phyloP scores from a whole-genome alignment of 2,113 vertebrate species.

The Stigmatopora nigra region DNA sequence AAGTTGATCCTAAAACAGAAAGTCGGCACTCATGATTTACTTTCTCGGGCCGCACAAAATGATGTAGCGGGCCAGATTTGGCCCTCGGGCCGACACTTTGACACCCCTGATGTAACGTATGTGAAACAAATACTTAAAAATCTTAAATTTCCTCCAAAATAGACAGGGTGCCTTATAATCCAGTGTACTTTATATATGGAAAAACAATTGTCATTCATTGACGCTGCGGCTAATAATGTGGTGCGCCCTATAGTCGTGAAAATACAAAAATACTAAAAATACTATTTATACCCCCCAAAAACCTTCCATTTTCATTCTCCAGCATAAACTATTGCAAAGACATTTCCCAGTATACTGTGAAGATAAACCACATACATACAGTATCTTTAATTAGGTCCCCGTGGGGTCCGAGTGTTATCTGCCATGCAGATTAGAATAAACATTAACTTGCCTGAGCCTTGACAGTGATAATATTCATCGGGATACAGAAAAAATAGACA shows the following conservation, averaged over 20 bases:
- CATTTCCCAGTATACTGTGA: constrained; percentile 36
- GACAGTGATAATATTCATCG: constrained; percentile 44
- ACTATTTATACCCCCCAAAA: constrained; percentile 9
- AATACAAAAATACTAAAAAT: constrained; percentile 8
- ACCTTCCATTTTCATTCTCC: constrained; percentile 24
- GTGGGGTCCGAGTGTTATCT: constrained; percentile 61
- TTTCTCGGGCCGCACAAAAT: no score
- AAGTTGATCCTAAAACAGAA: no score
- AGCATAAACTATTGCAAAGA: constrained; percentile 41
- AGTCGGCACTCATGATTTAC: no score
- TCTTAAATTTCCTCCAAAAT: no score
- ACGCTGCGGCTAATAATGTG: no score
- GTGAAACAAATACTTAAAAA: no score
- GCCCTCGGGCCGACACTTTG: no score
- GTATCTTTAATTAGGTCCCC: constrained; percentile 73
- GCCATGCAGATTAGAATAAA: constrained; percentile 66
- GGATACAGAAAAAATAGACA: constrained; percentile 16
- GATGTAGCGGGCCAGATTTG: no score
- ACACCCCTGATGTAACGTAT: no score
- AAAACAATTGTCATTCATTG: no score
- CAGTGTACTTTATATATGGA: no score
- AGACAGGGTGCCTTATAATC: no score
- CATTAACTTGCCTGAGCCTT: constrained; percentile 57
- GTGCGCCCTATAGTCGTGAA: background rate
- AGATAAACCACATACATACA: constrained; percentile 62